Conservation (phyloP, 2,888 invertebrate species). For the Oscheius sp. region DNA sequence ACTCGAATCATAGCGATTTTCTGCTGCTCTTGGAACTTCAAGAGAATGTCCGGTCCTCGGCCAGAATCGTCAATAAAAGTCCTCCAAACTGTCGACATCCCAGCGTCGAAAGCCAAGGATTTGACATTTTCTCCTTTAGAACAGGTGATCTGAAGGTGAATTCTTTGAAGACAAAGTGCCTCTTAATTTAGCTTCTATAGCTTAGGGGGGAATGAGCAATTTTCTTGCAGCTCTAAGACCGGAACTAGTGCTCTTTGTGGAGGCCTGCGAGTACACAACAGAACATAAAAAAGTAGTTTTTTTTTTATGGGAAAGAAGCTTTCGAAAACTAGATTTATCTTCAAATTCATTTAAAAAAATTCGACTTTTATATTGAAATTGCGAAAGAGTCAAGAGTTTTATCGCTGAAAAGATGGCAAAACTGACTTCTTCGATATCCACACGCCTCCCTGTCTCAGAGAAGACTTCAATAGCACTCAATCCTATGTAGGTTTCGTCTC, state of each 20-base stretch:
- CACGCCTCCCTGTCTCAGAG: constrained; percentile 52
- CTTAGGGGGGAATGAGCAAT: not conserved
- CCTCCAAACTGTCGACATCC: constrained; percentile 13
- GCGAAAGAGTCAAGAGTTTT: no score
- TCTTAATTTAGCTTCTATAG: not conserved
- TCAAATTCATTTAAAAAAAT: no score
- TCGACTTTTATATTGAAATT: no score
- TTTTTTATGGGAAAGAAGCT: no score
- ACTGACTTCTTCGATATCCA: constrained; percentile 45
- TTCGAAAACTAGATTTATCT: no score
- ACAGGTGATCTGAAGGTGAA: constrained; percentile 4
- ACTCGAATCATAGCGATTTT: constrained; percentile 64
- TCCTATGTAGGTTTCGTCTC: constrained; percentile 55
- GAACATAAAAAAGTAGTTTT: no score
- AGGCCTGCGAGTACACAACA: no score
- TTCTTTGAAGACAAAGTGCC: not conserved
- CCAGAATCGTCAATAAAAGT: constrained; percentile 8
- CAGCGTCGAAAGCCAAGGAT: constrained; percentile 6
- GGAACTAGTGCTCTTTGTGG: not conserved
- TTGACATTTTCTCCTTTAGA: constrained; percentile 9
- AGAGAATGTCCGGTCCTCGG: constrained; percentile 1
- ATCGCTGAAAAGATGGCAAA: no score
- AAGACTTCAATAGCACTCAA: constrained; percentile 66
- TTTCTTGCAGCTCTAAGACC: not conserved
- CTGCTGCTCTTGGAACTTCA: not conserved